Conservation (phyloP, 2,888 invertebrate species). For the Trichopria drosophilae region DNA sequence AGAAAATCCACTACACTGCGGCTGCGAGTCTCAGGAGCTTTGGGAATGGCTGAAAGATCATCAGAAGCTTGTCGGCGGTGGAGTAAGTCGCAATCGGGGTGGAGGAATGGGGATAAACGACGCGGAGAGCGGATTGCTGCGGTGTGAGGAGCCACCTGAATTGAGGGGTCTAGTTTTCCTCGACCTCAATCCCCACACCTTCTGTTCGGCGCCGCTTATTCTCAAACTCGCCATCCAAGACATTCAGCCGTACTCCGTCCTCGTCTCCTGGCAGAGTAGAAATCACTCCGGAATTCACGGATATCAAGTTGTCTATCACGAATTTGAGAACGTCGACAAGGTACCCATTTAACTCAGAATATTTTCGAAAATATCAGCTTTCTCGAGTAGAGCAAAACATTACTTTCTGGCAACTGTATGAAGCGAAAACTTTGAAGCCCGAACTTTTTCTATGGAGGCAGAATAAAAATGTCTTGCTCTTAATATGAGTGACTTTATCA, state of each 20-base stretch:
- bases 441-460: too few relatives aligned
- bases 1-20: slow-evolving; percentile 89
- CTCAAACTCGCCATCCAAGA: slow-evolving; percentile 86
- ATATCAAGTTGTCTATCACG: slow-evolving; percentile 84
- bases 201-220: slow-evolving; percentile 83
- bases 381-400: too few relatives aligned
- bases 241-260: slow-evolving; percentile 83
- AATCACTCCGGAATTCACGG: slow-evolving; percentile 85
- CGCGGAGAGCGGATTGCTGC: slow-evolving; percentile 59
- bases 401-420: too few relatives aligned
- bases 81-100: slow-evolving; percentile 40
- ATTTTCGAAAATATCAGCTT: too few relatives aligned
- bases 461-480: too few relatives aligned
- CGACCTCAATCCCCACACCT: slow-evolving; percentile 76
- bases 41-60: slow-evolving; percentile 93
- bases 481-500: too few relatives aligned
- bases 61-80: slow-evolving; percentile 68
- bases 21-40: slow-evolving; percentile 86
- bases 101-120: slow-evolving; percentile 45
- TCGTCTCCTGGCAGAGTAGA: slow-evolving; percentile 88
- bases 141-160: slow-evolving; percentile 82
- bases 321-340: slow-evolving; percentile 66
- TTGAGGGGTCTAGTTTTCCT: slow-evolving; percentile 75
- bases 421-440: too few relatives aligned
- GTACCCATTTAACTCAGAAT: too few relatives aligned